These are phyloP conservation scores for Gambelia wislizenii DNA, from an alignment of 2,797 vertebrate genomes.

Conservation along the genomic window DNA sequence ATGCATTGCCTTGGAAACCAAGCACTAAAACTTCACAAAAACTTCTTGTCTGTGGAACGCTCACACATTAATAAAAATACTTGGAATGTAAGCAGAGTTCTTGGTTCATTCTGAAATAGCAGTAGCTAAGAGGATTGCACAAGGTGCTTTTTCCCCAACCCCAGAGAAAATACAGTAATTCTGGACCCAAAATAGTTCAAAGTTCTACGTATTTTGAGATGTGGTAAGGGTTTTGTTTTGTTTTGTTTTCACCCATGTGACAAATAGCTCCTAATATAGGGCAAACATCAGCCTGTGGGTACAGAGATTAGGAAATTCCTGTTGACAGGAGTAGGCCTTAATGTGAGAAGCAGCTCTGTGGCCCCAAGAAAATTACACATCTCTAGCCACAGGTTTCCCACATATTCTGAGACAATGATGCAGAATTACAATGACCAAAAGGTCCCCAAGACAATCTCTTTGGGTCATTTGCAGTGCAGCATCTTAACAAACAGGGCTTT, in stretches of 20 bases:
- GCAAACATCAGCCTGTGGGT: conserved; percentile 66
- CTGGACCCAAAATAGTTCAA: background rate
- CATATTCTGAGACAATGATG: conserved; percentile 52
- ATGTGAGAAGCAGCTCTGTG: conserved; percentile 57
- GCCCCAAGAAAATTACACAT: conserved; percentile 54
- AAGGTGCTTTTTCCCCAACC: background rate
- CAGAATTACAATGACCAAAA: conserved; percentile 41
- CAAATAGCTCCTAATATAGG: conserved; percentile 68
- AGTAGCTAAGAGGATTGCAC: background rate
- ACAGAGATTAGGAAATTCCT: conserved; percentile 42
- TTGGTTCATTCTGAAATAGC: background rate
- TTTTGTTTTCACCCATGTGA: background rate
- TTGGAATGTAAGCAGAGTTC: background rate
- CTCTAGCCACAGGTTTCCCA: conserved; percentile 52
- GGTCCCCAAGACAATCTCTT: conserved; percentile 1
- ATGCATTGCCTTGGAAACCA: background rate
- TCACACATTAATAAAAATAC: conserved; percentile 58
- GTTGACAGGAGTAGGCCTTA: conserved; percentile 66
- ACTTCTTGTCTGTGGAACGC: background rate
- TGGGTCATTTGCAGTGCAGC: conserved; percentile 27
- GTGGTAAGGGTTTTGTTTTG: background rate
- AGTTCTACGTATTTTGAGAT: background rate
- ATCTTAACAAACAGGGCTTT: conserved; percentile 40
- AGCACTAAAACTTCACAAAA: background rate
- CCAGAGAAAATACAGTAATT: background rate